Evolutionary conservation across 2,797 vertebrate species (phyloP).

Genomic region (Siniperca scherzeri): DNA sequence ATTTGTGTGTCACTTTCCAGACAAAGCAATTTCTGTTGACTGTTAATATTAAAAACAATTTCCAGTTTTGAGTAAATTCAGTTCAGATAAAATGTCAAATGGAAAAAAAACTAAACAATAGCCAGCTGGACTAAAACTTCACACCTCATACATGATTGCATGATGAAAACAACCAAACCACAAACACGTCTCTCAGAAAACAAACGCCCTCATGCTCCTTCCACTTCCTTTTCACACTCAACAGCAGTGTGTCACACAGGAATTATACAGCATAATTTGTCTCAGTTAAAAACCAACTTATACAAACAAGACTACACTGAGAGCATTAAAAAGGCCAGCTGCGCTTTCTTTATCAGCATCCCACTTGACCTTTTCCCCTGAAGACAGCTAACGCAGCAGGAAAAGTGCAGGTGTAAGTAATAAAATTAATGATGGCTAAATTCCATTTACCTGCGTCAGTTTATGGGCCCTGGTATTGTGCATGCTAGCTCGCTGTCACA

Average conservation of each 20-base stretch:
- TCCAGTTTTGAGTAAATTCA: background rate
- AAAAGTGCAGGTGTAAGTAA: no score
- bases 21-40: no score
- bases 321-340: background rate
- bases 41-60: no score
- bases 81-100: background rate
- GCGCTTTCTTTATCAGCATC: background rate
- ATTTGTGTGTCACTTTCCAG: no score
- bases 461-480: no score
- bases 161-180: conserved; percentile 10
- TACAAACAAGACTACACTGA: background rate
- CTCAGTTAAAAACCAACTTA: background rate
- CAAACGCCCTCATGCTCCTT: background rate
- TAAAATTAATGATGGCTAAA: no score
- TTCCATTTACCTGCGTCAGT: no score
- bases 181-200: background rate
- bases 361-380: no score
- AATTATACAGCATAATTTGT: background rate
- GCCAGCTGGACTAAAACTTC: background rate
- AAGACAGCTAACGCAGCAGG: no score
- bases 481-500: no score
- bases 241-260: background rate
- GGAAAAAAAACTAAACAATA: background rate
- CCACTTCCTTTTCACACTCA: conserved; percentile 12
- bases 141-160: background rate